A percentile compares a stretch with the other conserved stretches of the same genome.
These are phyloP conservation scores for Acronicta aceris DNA, from an alignment of 2,888 invertebrate species.

Conservation along the genomic window DNA sequence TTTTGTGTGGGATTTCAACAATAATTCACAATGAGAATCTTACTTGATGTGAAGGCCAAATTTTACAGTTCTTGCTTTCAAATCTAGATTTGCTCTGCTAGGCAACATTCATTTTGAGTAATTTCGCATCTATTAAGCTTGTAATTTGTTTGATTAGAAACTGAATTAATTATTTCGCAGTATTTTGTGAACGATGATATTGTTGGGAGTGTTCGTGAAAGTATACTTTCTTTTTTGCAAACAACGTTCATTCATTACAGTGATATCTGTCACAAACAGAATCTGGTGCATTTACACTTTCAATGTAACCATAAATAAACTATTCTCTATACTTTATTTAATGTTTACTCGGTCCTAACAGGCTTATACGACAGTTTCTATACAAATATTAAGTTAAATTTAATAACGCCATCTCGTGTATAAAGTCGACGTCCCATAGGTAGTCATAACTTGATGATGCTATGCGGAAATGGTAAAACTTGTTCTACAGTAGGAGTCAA, in stretches of 20 bases:
- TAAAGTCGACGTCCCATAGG: slow-evolving; percentile 11
- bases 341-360: too few relatives aligned
- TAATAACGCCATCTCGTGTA: background rate
- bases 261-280: slow-evolving; percentile 59
- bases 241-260: slow-evolving; percentile 67
- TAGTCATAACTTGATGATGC: slow-evolving; percentile 27
- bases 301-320: slow-evolving; percentile 3
- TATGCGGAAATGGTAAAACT: slow-evolving; percentile 51
- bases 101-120: slow-evolving; percentile 33
- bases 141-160: slow-evolving; percentile 45
- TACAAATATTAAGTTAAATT: too few relatives aligned
- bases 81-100: slow-evolving; percentile 45
- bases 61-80: slow-evolving; percentile 54
- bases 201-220: slow-evolving; percentile 72
- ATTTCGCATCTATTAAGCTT: slow-evolving; percentile 22
- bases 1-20: slow-evolving; percentile 36
- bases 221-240: slow-evolving; percentile 77
- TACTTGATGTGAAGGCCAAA: slow-evolving; percentile 61
- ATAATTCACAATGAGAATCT: slow-evolving; percentile 43
- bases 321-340: too few relatives aligned
- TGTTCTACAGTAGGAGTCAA: slow-evolving; percentile 42
- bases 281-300: slow-evolving; percentile 23
- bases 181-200: slow-evolving; percentile 59
- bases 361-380: too few relatives aligned
- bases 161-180: slow-evolving; percentile 51